Conservation (phyloP, 35 echinoderm and acorn worm genomes). For the Apostichopus parvimensis region DNA sequence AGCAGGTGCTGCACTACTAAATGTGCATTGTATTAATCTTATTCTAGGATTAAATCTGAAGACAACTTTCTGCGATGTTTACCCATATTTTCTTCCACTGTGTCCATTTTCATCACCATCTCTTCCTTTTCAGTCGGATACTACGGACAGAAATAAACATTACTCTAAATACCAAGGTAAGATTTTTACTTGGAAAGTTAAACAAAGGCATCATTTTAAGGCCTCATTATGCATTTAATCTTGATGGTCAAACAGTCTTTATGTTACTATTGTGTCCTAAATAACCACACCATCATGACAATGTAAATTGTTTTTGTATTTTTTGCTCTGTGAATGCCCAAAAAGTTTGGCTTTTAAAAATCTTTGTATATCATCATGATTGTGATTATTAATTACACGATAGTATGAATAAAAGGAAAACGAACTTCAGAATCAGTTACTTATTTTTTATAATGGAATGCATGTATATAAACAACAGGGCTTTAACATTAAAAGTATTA, state of each 20-base stretch:
- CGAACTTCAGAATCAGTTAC: too few relatives aligned
- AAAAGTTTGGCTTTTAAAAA: too few relatives aligned
- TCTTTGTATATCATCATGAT: too few relatives aligned
- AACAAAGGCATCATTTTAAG: not conserved
- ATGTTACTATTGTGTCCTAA: not conserved
- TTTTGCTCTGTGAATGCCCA: too few relatives aligned
- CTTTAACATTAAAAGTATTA: too few relatives aligned
- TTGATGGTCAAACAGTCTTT: not conserved
- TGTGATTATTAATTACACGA: too few relatives aligned
- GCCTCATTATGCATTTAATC: not conserved
- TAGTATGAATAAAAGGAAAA: too few relatives aligned
- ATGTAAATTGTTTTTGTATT: too few relatives aligned
- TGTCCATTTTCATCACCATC: constrained; percentile 36
- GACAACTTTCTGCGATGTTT: not conserved
- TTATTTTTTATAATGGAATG: too few relatives aligned
- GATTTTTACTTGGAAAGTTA: not conserved
- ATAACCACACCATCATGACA: not conserved
- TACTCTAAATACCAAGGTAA: not conserved
- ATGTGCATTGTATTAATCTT: not conserved
- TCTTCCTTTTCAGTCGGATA: constrained; percentile 63
- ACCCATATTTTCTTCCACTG: constrained; percentile 55
- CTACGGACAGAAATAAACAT: not conserved
- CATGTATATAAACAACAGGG: too few relatives aligned
- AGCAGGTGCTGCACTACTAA: not conserved
- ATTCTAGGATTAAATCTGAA: not conserved